phyloP scores from a whole-genome alignment of 2,797 vertebrate genomes.

The Enteromius mattozi region DNA sequence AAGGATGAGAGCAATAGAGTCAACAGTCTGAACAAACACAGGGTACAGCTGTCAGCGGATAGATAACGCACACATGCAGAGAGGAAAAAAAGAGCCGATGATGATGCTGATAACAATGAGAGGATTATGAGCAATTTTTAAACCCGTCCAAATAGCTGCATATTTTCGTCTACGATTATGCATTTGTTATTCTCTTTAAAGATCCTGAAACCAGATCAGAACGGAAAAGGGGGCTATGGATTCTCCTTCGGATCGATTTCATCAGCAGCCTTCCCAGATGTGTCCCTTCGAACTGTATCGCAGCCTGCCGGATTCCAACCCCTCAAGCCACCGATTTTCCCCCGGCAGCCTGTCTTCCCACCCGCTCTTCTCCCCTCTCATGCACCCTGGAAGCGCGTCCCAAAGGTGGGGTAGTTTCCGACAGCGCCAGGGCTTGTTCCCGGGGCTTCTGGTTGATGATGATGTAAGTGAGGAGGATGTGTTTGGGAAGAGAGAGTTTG shows the following conservation, averaged over 20 bases:
- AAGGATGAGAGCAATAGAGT: constrained; percentile 73
- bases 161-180: neutral
- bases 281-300: constrained; percentile 69
- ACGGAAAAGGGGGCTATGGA: constrained; percentile 70
- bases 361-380: constrained; percentile 77
- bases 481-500: constrained; percentile 53
- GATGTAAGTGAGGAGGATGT: constrained; percentile 63
- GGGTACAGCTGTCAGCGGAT: constrained; percentile 80
- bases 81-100: constrained; percentile 61
- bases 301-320: constrained; percentile 68
- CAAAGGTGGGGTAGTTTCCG: constrained; percentile 69
- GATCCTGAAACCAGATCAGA: constrained; percentile 60
- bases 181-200: constrained; percentile 49
- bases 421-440: constrained; percentile 59
- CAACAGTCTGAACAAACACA: constrained; percentile 85
- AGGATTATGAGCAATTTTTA: constrained; percentile 47
- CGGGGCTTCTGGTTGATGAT: constrained; percentile 55
- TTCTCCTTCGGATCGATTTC: constrained; percentile 76
- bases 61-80: constrained; percentile 76
- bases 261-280: constrained; percentile 71
- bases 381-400: constrained; percentile 71
- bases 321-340: constrained; percentile 66
- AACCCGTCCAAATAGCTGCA: constrained; percentile 27
- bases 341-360: constrained; percentile 67
- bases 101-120: constrained; percentile 62